These are phyloP conservation scores for Eretmochelys imbricata DNA, from an alignment of 2,113 vertebrate species.

Conservation along the genomic window DNA sequence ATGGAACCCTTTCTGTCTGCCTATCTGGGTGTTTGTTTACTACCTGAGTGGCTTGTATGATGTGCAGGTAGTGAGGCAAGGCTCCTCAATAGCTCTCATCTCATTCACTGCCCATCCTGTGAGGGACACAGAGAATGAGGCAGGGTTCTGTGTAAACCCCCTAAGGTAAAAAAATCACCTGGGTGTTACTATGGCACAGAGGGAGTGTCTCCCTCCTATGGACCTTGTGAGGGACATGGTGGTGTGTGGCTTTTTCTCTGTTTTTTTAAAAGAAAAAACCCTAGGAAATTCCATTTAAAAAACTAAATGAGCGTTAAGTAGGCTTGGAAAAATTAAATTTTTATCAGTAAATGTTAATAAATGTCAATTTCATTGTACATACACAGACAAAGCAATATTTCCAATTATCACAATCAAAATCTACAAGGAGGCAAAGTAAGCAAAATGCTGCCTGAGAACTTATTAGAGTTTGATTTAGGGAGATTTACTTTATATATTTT, in stretches of 20 bases:
- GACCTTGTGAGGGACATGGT: neutral
- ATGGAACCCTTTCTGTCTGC: neutral
- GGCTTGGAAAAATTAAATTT: neutral
- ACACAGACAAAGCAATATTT: neutral
- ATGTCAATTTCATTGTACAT: neutral
- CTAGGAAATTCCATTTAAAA: neutral
- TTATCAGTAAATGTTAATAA: neutral
- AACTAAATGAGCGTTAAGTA: neutral
- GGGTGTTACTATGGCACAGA: too few relatives aligned
- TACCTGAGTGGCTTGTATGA: neutral
- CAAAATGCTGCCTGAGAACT: neutral
- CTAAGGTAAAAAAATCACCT: too few relatives aligned
- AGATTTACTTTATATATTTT: neutral
- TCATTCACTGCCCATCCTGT: neutral
- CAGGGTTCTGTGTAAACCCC: neutral
- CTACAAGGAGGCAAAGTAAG: neutral
- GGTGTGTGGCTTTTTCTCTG: neutral
- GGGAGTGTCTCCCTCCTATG: neutral
- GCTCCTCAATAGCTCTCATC: neutral
- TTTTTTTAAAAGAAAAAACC: neutral
- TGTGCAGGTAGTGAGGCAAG: neutral
- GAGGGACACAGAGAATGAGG: neutral
- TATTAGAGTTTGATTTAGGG: neutral
- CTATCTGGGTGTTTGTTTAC: neutral
- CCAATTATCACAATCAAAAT: neutral